These are phyloP conservation scores for Chamaea fasciata DNA, from an alignment of 2,113 vertebrate genomes.

Conservation along the genomic window DNA sequence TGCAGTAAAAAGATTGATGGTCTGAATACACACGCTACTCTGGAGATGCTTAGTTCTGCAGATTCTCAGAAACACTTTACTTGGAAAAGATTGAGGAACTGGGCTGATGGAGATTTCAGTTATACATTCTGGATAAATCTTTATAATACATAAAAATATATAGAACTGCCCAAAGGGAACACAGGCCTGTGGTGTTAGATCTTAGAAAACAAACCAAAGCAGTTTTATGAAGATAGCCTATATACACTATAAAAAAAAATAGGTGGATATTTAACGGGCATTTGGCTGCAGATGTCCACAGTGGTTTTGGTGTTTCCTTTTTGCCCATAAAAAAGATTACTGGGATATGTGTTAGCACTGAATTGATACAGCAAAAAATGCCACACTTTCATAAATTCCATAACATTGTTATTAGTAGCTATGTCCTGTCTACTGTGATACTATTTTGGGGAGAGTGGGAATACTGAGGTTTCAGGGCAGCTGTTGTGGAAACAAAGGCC, in stretches of 20 bases:
- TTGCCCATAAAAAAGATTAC: neutral
- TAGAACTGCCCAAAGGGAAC: neutral
- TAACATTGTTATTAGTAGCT: neutral
- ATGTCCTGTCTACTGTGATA: neutral
- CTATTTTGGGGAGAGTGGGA: accelerated
- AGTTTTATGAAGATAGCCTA: neutral
- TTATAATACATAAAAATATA: neutral
- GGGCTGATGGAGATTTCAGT: neutral
- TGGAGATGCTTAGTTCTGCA: neutral
- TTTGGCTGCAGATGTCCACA: neutral
- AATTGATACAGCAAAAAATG: neutral
- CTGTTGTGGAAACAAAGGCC: neutral
- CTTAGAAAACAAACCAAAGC: neutral
- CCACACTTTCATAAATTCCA: neutral
- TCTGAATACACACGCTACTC: neutral
- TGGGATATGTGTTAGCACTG: neutral
- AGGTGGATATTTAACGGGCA: neutral
- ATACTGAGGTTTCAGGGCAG: neutral
- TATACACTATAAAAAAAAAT: neutral
- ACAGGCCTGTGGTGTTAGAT: neutral
- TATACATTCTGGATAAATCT: neutral
- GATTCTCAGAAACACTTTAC: neutral
- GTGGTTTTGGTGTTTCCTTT: neutral
- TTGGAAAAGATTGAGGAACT: neutral
- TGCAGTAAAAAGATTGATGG: neutral